Percentiles rank a stretch among this genome's conserved stretches.
phyloP scores from a whole-genome alignment of 2,888 invertebrate species.

The Eutolmus rufibarbis region DNA sequence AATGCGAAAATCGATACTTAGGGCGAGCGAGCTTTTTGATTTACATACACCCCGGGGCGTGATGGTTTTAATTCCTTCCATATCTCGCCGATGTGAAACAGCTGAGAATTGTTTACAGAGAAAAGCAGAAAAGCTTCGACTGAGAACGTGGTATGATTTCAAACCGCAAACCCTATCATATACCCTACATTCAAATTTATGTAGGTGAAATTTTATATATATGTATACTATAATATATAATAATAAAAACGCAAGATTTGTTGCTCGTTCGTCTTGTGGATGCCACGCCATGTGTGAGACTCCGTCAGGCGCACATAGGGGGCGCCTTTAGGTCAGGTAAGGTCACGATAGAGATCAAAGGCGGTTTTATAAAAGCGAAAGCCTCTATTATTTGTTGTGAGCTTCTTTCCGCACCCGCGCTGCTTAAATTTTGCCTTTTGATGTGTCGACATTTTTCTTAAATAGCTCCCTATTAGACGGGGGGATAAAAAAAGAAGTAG shows the following conservation, averaged over 20 bases:
- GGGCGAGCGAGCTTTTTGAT: not conserved
- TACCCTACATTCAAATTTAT: not conserved
- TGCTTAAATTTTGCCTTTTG: not conserved
- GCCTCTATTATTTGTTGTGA: not conserved
- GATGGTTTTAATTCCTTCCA: not conserved
- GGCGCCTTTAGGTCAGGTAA: not conserved
- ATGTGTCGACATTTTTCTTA: not conserved
- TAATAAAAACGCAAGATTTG: not conserved
- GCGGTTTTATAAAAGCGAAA: not conserved
- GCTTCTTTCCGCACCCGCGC: not conserved
- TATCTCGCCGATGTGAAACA: not conserved
- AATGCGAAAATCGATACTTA: not conserved
- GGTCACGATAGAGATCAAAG: not conserved
- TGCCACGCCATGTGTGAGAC: not conserved
- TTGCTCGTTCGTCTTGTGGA: not conserved
- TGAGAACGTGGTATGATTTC: not conserved
- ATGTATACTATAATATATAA: not conserved
- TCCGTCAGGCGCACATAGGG: not conserved
- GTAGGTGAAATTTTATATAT: not conserved
- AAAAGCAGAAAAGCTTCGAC: not conserved
- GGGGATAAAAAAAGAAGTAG: not conserved
- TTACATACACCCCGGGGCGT: not conserved
- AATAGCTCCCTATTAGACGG: not conserved
- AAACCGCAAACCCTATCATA: not conserved
- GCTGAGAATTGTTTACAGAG: not conserved